A percentile compares a stretch with the other conserved stretches of the same genome.
Conservation (phyloP, 2,888 invertebrate species). For the Chymomyza fuscimana region DNA sequence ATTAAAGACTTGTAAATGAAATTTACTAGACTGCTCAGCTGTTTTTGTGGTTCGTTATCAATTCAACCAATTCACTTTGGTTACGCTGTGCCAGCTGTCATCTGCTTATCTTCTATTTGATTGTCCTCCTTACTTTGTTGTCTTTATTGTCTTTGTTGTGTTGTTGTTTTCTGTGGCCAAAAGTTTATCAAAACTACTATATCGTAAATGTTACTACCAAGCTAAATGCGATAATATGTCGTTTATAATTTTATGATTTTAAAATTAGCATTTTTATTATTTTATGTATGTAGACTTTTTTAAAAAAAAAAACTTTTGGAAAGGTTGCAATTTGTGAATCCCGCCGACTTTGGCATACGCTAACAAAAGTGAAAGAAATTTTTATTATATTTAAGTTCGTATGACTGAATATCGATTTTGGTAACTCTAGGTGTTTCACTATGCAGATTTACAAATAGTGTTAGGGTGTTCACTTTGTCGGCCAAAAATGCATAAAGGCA, state of each 20-base stretch:
- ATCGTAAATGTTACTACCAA: not conserved
- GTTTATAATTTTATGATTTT: not conserved
- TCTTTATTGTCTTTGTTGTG: not conserved
- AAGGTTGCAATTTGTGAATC: no score
- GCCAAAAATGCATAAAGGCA: no score
- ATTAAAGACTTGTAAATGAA: not conserved
- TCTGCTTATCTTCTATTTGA: conserved; percentile 7
- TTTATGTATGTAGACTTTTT: not conserved
- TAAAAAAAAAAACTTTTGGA: not conserved
- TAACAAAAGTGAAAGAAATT: no score
- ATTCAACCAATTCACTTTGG: conserved; percentile 22
- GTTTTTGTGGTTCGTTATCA: conserved; percentile 8
- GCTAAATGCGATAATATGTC: not conserved
- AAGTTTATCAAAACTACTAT: not conserved
- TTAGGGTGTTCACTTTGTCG: no score
- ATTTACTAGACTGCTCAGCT: not conserved
- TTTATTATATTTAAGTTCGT: no score
- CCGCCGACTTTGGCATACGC: no score
- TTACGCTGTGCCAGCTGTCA: conserved; percentile 5
- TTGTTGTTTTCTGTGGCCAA: conserved; percentile 3
- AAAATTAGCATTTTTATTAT: not conserved
- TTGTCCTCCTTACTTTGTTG: conserved; percentile 2
- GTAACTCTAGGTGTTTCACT: no score
- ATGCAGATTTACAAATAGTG: no score
- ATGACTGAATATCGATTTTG: no score